phyloP scores from a whole-genome alignment of 2,797 vertebrate genomes.

The Bufotes viridis region DNA sequence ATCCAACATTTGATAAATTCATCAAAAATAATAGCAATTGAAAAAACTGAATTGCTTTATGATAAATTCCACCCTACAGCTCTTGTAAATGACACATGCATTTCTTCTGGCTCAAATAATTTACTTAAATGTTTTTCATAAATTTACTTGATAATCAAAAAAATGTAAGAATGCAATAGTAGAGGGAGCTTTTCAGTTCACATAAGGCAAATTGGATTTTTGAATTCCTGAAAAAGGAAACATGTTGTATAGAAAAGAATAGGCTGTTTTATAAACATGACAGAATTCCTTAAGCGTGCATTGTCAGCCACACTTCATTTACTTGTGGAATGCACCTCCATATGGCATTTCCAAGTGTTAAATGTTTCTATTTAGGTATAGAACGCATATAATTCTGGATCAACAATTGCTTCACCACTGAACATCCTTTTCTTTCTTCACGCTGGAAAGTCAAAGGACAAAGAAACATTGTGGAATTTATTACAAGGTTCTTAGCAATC shows the following conservation, averaged over 20 bases:
- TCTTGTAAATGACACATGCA: too few species aligned
- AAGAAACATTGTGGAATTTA: slow-evolving; percentile 65
- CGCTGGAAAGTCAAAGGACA: slow-evolving; percentile 73
- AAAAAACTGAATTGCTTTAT: too few species aligned
- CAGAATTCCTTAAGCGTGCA: background rate
- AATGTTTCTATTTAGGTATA: slow-evolving; percentile 78
- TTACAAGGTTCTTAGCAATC: background rate
- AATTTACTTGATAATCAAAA: background rate
- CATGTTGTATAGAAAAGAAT: slow-evolving; percentile 42
- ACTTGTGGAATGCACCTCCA: slow-evolving; percentile 66
- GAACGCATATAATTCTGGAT: slow-evolving; percentile 76
- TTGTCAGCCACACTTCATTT: slow-evolving; percentile 68
- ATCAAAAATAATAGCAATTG: too few species aligned
- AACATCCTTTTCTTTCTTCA: slow-evolving; percentile 71
- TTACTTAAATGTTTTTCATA: background rate
- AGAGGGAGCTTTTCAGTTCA: background rate
- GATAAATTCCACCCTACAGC: too few species aligned
- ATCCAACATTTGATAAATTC: too few species aligned
- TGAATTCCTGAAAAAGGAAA: slow-evolving; percentile 33
- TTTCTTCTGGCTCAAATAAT: too few species aligned
- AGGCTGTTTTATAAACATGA: slow-evolving; percentile 48
- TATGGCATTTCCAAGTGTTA: slow-evolving; percentile 68
- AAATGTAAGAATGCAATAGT: background rate
- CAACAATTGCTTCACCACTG: slow-evolving; percentile 72
- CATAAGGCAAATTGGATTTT: slow-evolving; percentile 23